A percentile compares a stretch with the other conserved stretches of the same genome.
Conservation (phyloP, 2,888 invertebrate genomes). For the Synanthedon myopaeformis region DNA sequence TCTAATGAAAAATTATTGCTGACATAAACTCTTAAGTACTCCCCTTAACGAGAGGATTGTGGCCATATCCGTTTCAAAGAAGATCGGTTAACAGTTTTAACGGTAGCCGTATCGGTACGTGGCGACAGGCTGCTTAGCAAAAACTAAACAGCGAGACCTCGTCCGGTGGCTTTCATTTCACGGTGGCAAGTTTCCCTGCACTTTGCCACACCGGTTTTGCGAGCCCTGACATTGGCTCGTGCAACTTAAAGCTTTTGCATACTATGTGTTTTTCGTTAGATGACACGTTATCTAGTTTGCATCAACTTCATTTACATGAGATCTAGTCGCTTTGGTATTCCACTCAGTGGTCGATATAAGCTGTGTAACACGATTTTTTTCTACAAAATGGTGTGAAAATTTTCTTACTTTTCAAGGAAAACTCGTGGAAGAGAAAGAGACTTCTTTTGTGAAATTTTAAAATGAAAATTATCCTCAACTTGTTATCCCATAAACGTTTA, state of each 20-base stretch:
- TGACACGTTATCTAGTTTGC: neutral
- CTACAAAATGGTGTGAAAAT: too few relatives aligned
- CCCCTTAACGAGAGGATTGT: neutral
- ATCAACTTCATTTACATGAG: neutral
- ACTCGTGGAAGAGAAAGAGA: too few relatives aligned
- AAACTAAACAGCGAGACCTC: conserved; percentile 16
- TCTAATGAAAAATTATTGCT: too few relatives aligned
- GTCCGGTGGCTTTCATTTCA: conserved; percentile 31
- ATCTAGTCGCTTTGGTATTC: too few relatives aligned
- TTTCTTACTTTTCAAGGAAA: too few relatives aligned
- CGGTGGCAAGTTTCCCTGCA: conserved; percentile 39
- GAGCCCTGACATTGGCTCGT: conserved; percentile 25
- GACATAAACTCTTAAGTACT: too few relatives aligned
- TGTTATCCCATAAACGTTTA: too few relatives aligned
- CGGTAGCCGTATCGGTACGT: conserved; percentile 19
- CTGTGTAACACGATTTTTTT: too few relatives aligned
- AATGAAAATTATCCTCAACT: too few relatives aligned
- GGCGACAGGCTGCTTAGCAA: conserved; percentile 19
- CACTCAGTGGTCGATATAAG: too few relatives aligned
- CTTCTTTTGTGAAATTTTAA: too few relatives aligned
- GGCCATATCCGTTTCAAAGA: neutral
- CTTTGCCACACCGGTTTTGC: conserved; percentile 30
- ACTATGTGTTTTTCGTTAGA: neutral
- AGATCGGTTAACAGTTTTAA: neutral
- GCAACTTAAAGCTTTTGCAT: neutral